A percentile compares a stretch with the other conserved stretches of the same genome.
Conservation (phyloP, 2,797 vertebrate species). For the Macroramphosus scolopax region DNA sequence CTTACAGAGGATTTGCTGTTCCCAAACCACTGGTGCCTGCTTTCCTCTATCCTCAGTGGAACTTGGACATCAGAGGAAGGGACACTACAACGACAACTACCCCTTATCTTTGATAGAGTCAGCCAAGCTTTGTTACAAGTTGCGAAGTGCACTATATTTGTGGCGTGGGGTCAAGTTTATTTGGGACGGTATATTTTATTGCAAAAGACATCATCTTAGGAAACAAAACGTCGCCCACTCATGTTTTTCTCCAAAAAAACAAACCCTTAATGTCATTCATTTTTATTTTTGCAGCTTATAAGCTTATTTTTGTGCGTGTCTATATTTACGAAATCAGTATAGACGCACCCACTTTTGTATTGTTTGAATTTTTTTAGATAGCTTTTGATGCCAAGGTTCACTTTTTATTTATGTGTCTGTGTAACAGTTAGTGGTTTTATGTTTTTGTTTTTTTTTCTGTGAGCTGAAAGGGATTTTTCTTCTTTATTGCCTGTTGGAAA, state of each 20-base stretch:
- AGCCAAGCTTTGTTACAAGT: constrained; percentile 83
- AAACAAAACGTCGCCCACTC: constrained; percentile 65
- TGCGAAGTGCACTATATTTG: constrained; percentile 76
- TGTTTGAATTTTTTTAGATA: constrained; percentile 38
- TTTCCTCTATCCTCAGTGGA: constrained; percentile 77
- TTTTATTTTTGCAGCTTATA: constrained; percentile 79
- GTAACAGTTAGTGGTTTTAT: constrained; percentile 21
- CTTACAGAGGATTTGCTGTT: constrained; percentile 80
- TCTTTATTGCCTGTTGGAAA: constrained; percentile 43
- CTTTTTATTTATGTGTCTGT: constrained; percentile 49
- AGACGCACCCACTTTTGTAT: constrained; percentile 33
- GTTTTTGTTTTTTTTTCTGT: constrained; percentile 14
- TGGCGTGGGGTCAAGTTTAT: constrained; percentile 63
- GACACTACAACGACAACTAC: constrained; percentile 69
- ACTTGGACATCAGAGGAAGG: constrained; percentile 75
- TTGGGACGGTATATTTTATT: constrained; percentile 69
- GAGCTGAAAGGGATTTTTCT: constrained; percentile 50
- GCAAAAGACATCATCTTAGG: constrained; percentile 63
- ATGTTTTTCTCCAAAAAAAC: constrained; percentile 57
- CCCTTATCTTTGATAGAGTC: constrained; percentile 81
- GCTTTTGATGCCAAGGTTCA: constrained; percentile 55
- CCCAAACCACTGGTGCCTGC: constrained; percentile 96
- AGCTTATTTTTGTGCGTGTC: constrained; percentile 78
- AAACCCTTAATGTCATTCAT: constrained; percentile 54
- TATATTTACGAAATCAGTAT: constrained; percentile 50